Percentiles rank a stretch among this genome's conserved stretches.
phyloP scores from a whole-genome alignment of 2,888 invertebrate species.

The Chironomus tentans region DNA sequence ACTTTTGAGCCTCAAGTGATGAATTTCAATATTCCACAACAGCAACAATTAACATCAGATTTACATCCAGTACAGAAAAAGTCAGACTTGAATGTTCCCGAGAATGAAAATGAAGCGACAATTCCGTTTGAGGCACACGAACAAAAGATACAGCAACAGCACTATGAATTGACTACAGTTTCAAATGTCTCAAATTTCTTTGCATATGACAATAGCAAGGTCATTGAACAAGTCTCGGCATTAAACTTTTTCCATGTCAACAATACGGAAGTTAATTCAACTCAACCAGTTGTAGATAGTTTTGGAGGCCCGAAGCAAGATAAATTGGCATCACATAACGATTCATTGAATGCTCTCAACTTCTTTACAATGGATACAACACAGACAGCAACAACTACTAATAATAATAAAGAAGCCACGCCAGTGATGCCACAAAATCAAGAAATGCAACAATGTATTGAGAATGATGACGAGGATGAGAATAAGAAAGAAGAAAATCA shows the following conservation, averaged over 20 bases:
- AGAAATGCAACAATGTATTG: background rate
- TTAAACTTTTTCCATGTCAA: background rate
- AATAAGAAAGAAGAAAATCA: background rate
- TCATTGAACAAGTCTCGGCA: background rate
- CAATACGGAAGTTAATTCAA: background rate
- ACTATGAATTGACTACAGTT: background rate
- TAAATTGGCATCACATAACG: background rate
- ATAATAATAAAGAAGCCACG: too few species aligned
- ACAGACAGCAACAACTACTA: background rate
- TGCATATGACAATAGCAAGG: background rate
- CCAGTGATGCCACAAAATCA: background rate
- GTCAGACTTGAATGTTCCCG: constrained; percentile 15
- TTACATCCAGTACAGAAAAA: background rate
- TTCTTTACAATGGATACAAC: background rate
- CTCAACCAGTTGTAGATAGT: background rate
- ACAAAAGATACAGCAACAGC: background rate
- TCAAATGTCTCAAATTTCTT: constrained; percentile 7
- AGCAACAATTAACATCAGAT: background rate
- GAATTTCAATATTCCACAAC: too few species aligned
- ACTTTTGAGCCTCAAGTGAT: too few species aligned
- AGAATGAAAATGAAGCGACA: background rate
- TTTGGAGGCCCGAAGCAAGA: background rate
- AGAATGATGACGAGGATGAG: background rate
- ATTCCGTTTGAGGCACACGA: background rate
- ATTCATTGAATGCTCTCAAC: background rate